Evolutionary conservation across 2,888 invertebrate species (phyloP).

Genomic region (Andrena trimmerana): DNA sequence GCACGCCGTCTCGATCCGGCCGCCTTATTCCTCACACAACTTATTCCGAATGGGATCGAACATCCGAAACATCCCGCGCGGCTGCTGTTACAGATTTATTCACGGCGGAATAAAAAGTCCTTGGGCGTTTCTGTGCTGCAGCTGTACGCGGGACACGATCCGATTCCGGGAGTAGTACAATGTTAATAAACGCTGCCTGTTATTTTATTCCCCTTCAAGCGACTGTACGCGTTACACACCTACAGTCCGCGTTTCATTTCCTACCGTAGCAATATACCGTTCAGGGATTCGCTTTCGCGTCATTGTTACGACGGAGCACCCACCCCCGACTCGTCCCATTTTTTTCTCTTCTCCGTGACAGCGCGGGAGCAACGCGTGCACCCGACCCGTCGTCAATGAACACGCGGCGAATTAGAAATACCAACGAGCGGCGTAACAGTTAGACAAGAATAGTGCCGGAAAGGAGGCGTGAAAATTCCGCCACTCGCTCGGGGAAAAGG

Average conservation of each 20-base stretch:
- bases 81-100: not conserved
- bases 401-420: slow-evolving; percentile 5
- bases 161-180: not conserved
- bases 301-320: not conserved
- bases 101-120: not conserved
- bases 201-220: not conserved
- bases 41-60: slow-evolving; percentile 5
- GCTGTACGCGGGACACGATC: no score
- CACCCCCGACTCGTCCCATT: not conserved
- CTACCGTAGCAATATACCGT: not conserved
- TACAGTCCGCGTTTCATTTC: slow-evolving; percentile 8
- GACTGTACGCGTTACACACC: not conserved
- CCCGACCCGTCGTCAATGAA: not conserved
- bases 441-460: slow-evolving; percentile 21
- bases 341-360: not conserved
- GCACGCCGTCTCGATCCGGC: slow-evolving; percentile 7
- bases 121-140: no score
- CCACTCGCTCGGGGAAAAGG: slow-evolving; percentile 20
- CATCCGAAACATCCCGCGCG: slow-evolving; percentile 2
- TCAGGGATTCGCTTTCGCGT: not conserved
- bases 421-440: not conserved
- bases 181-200: not conserved
- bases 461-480: slow-evolving; percentile 41
- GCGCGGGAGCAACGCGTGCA: not conserved
- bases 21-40: slow-evolving; percentile 20